Conservation (phyloP, 2,797 vertebrate species). For the Channallabes apus region DNA sequence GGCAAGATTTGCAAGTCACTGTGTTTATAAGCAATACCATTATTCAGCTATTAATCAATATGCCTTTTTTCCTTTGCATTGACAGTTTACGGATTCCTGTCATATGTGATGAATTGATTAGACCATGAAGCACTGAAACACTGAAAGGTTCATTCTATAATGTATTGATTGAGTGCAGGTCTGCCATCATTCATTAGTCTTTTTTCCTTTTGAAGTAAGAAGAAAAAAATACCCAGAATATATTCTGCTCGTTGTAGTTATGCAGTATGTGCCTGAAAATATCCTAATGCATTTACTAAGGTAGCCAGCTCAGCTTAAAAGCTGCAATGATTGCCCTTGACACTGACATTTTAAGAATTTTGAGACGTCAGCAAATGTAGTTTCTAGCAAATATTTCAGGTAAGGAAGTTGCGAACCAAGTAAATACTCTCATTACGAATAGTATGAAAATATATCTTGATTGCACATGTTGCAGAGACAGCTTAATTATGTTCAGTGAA, state of each 20-base stretch:
- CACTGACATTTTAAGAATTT: slow-evolving; percentile 16
- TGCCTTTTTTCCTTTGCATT: not conserved
- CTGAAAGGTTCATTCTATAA: not conserved
- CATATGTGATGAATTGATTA: slow-evolving; percentile 10
- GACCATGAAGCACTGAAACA: not conserved
- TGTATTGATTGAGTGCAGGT: not conserved
- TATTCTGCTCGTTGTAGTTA: slow-evolving; percentile 16
- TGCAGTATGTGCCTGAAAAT: slow-evolving; percentile 8
- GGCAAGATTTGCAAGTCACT: not conserved
- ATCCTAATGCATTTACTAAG: slow-evolving; percentile 28
- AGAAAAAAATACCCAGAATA: not conserved
- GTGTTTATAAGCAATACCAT: not conserved
- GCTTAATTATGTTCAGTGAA: not conserved
- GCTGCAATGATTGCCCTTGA: slow-evolving; percentile 25
- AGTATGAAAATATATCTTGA: slow-evolving; percentile 24
- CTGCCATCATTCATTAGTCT: not conserved
- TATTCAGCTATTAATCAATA: not conserved
- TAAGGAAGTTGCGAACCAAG: slow-evolving; percentile 13
- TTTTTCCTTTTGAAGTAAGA: not conserved
- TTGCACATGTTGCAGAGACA: not conserved
- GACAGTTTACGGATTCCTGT: slow-evolving; percentile 14
- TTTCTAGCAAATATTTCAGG: slow-evolving; percentile 7
- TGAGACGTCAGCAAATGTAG: slow-evolving; percentile 19
- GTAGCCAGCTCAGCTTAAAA: slow-evolving; percentile 33
- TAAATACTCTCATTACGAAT: slow-evolving; percentile 21